Percentiles rank a stretch among this genome's conserved stretches.
Conservation (phyloP, 2,888 invertebrate species). For the Pycnomerus fuliginosus region DNA sequence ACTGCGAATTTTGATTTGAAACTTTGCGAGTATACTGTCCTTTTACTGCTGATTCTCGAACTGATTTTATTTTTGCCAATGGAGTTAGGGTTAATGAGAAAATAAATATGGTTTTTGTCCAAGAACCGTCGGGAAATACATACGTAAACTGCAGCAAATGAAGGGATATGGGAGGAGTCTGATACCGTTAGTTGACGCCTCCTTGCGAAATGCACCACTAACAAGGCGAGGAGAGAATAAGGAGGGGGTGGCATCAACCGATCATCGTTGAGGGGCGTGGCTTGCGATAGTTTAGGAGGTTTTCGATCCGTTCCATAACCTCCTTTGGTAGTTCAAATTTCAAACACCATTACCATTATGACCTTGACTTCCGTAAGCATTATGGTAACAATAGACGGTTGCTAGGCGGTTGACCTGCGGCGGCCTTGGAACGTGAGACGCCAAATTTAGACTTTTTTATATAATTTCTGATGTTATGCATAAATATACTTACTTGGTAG, state of each 20-base stretch:
- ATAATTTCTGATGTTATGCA: no score
- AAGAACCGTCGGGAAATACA: no score
- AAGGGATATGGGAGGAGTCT: no score
- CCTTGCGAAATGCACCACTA: not conserved
- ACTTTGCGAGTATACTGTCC: constrained; percentile 5
- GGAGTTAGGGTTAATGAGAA: no score
- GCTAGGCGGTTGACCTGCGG: constrained; percentile 16
- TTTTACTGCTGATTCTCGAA: constrained; percentile 8
- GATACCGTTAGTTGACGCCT: no score
- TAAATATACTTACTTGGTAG: no score
- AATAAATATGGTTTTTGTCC: no score
- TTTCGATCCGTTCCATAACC: constrained; percentile 5
- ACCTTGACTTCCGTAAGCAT: constrained; percentile 20
- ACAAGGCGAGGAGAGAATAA: not conserved
- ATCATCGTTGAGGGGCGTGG: not conserved
- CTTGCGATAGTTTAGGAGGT: constrained; percentile 15
- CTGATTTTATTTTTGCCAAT: no score
- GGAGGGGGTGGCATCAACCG: not conserved
- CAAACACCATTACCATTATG: constrained; percentile 13
- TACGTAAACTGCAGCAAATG: no score
- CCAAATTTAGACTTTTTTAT: no score
- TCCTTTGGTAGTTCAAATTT: no score
- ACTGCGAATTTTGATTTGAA: not conserved
- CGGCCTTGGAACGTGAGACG: no score
- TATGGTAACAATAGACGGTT: constrained; percentile 17